Evolutionary conservation across 2,888 invertebrate genomes (phyloP).

Genomic region (Chorisops tibialis): DNA sequence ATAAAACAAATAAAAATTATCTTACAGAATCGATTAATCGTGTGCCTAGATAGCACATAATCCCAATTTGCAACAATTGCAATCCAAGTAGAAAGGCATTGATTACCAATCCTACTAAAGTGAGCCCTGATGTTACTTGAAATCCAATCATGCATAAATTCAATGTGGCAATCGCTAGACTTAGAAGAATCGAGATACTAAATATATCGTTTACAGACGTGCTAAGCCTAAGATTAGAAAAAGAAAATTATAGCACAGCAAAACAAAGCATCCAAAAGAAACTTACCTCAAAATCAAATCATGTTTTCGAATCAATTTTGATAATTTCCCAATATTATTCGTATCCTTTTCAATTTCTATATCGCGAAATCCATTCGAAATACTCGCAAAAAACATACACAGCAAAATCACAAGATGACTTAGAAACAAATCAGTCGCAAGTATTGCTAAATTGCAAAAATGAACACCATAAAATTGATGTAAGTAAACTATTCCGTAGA

Average conservation of each 20-base stretch:
- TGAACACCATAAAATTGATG: constrained; percentile 2
- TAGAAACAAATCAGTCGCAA: background rate
- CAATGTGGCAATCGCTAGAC: background rate
- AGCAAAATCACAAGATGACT: background rate
- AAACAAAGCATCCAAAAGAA: background rate
- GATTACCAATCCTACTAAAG: background rate
- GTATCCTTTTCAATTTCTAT: background rate
- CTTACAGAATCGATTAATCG: constrained; percentile 1
- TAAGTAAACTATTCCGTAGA: background rate
- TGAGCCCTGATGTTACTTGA: background rate
- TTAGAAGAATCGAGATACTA: background rate
- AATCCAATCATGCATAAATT: constrained; percentile 12
- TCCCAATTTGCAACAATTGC: background rate
- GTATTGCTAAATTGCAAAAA: background rate
- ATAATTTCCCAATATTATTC: background rate
- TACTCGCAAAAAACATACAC: constrained; percentile 1
- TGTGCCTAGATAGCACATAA: constrained; percentile 2
- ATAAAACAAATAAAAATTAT: too few relatives aligned
- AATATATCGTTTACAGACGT: background rate
- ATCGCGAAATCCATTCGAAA: background rate
- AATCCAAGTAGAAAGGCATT: background rate
- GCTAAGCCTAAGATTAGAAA: constrained; percentile 1
- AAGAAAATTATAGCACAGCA: background rate
- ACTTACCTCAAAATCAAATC: constrained; percentile 4
- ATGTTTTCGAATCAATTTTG: background rate